phyloP scores from a whole-genome alignment of 2,888 invertebrate species.

The Diachrysia chrysitis region DNA sequence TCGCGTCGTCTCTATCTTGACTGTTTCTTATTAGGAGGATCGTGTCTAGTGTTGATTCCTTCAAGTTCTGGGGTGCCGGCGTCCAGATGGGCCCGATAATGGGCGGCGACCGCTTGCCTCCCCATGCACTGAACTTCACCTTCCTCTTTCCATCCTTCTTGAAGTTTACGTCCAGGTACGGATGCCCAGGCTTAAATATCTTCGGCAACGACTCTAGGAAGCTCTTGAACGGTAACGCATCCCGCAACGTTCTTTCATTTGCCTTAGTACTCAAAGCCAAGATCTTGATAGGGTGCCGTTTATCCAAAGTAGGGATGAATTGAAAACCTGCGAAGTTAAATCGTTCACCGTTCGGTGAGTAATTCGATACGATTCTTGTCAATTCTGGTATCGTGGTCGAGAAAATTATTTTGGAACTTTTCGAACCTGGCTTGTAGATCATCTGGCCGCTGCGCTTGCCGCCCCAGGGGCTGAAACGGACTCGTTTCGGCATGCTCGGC shows the following conservation, averaged over 20 bases:
- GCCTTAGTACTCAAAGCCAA: conserved; percentile 73
- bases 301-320: conserved; percentile 74
- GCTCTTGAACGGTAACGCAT: conserved; percentile 77
- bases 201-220: conserved; percentile 75
- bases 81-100: conserved; percentile 87
- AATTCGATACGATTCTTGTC: conserved; percentile 77
- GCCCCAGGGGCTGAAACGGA: conserved; percentile 86
- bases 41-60: conserved; percentile 76
- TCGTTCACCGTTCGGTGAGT: conserved; percentile 68
- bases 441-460: conserved; percentile 83
- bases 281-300: conserved; percentile 79
- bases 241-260: conserved; percentile 69
- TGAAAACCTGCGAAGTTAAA: conserved; percentile 74
- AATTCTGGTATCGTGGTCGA: conserved; percentile 79
- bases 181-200: conserved; percentile 80
- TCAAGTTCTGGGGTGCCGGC: conserved; percentile 71
- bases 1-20: conserved; percentile 59
- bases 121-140: conserved; percentile 86
- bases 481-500: conserved; percentile 85
- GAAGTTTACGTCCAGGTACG: conserved; percentile 78
- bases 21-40: conserved; percentile 76
- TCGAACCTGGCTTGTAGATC: conserved; percentile 77
- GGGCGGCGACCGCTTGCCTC: conserved; percentile 83
- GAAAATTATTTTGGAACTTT: conserved; percentile 78
- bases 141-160: conserved; percentile 85